Evolutionary conservation across 2,888 invertebrate genomes (phyloP), one percentile per base, ranked within the genome.

Genomic region (Brachynemurus nebulosus): DNA sequence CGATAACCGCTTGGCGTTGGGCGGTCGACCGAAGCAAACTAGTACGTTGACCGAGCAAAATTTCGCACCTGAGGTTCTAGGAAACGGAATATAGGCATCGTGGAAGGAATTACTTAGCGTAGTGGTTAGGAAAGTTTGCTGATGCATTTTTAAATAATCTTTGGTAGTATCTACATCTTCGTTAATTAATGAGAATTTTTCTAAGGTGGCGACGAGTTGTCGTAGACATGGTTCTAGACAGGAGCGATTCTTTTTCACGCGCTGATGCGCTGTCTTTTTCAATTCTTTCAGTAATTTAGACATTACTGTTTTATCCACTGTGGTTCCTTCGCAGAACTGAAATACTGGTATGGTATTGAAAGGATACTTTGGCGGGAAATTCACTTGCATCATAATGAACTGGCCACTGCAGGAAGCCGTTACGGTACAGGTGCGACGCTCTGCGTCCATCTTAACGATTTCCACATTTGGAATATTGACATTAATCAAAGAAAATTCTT

Each of bases 41-140:
- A 96, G 65, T 44, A 79, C 75, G 55, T 88, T 88, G 17, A 85
- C 84, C 19, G 85, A 84, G 63, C 88, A 90, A 70, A 95, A 96
- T 55, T 85, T 81, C 0, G 91, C 93, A 1, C 93, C 93, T 8
- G 90, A 91, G 0, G 93, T 95, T 43, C 90, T 72, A 0, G 95
- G 95, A 63, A 92, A 96, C 1, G 95, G 95, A 52, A 96, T 86
- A 59, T 86, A 86, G 6, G 86, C 79, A 57, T 88, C 88, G 48
- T 68, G 68, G 49, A 63, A 68, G 27, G 65, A 62, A n/a, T 64
- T 62, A 47, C 65, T 64, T 4, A 63, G 54, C 40, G 54, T 58
- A 2, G 37, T 20, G 7, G 56, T 49, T 47, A 57, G 56, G 14
- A 57, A 50, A 40, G 52, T 56, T 2, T 52, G 40, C 9, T 46